These are phyloP conservation scores for Ormyrus thymus DNA, from an alignment of 2,888 invertebrate genomes.

Conservation along the genomic window DNA sequence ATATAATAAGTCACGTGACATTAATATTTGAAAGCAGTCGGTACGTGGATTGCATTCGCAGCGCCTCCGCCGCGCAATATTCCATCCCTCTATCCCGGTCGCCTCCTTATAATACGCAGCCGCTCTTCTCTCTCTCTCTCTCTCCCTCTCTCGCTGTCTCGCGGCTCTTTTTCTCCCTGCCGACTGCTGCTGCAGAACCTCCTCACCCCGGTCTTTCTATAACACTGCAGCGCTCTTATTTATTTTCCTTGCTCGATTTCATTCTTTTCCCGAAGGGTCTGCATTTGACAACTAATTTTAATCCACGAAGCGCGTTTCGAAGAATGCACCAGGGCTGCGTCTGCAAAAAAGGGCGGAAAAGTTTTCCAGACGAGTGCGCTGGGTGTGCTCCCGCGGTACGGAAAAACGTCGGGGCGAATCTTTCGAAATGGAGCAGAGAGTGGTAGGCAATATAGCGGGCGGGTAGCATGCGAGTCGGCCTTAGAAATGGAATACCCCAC, in stretches of 20 bases:
- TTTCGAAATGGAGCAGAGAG: conserved; percentile 49
- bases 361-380: conserved; percentile 26
- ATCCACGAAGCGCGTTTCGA: too few species aligned
- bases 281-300: too few species aligned
- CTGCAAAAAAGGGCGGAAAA: conserved; percentile 16
- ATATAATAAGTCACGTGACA: conserved; percentile 75
- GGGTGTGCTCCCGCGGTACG: conserved; percentile 35
- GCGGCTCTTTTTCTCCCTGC: conserved; percentile 19
- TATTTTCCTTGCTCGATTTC: too few species aligned
- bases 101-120: conserved; percentile 40
- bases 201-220: neutral
- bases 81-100: conserved; percentile 31
- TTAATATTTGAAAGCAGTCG: conserved; percentile 75
- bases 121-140: neutral
- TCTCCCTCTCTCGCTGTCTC: neutral
- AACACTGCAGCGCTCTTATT: neutral
- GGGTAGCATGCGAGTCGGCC: conserved; percentile 59
- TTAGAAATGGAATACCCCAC: conserved; percentile 74
- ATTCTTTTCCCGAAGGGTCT: neutral
- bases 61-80: conserved; percentile 35
- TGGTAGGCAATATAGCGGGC: neutral
- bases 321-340: neutral
- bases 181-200: neutral
- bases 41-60: conserved; percentile 74
- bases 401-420: conserved; percentile 52